Evolutionary conservation across 2,888 invertebrate species (phyloP).

Genomic region (Dryomyza anilis): DNA sequence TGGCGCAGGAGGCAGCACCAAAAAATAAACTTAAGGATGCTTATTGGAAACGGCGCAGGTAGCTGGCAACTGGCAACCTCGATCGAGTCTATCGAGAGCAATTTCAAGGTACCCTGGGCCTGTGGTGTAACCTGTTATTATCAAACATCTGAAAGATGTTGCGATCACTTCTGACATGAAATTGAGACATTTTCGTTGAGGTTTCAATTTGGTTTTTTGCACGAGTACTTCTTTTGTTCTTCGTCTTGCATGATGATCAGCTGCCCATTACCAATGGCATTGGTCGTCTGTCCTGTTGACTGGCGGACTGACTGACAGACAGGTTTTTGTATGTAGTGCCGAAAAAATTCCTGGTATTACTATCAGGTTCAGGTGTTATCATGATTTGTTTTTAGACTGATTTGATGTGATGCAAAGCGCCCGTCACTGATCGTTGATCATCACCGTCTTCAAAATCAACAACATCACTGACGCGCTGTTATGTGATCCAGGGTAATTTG

Average conservation of each 20-base stretch:
- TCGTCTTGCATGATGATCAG: neutral
- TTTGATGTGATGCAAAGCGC: conserved; percentile 8
- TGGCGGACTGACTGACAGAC: neutral
- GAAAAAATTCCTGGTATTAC: conserved; percentile 11
- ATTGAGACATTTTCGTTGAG: conserved; percentile 22
- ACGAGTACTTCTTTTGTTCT: neutral
- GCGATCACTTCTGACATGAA: conserved; percentile 17
- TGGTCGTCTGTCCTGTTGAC: neutral
- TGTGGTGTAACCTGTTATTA: conserved; percentile 13
- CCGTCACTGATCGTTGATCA: neutral
- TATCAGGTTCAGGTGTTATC: conserved; percentile 13
- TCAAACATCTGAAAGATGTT: conserved; percentile 7
- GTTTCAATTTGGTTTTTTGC: neutral
- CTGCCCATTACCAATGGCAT: neutral
- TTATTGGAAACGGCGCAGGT: conserved; percentile 8
- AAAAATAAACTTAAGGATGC: neutral
- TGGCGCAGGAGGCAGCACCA: neutral
- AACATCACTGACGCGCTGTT: too few relatives aligned
- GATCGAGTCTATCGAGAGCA: too few relatives aligned
- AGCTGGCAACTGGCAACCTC: neutral
- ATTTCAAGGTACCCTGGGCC: neutral
- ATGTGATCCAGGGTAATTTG: conserved; percentile 1
- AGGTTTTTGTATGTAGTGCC: neutral
- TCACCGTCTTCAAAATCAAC: too few relatives aligned
- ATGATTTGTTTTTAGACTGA: conserved; percentile 14